Evolutionary conservation across 2,888 invertebrate genomes (phyloP), one percentile per base, ranked within the genome.

Genomic region (Proisotoma minuta): DNA sequence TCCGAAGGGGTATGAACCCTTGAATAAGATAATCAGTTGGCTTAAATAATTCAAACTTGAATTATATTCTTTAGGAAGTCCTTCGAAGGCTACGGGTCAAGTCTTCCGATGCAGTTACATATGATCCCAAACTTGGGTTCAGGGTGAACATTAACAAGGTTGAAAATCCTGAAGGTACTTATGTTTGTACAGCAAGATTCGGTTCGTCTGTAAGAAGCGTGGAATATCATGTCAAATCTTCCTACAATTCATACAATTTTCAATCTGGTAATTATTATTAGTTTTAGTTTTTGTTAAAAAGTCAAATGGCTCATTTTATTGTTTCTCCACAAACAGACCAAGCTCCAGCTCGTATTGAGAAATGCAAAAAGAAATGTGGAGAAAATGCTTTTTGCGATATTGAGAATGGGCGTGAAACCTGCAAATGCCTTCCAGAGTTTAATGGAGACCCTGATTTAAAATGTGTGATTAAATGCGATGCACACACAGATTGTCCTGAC

Each of bases 401-500:
- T 28, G 61, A 57, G 22, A 34, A 53, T 26, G 60, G 58, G 8
- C 58, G 40, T 15, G 64, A 60, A 43, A 40, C 48, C 2, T 64
- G 64, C 23, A 52, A 64, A 48, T 64, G 64, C 43, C 29, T 28
- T 20, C 34, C 40, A 1, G 54, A 52, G 1, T 64, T 64, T 50
- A 57, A 60, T 34, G 64, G 64, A 24, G 51, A 64, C 43, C 60
- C 64, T n/a, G 48, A 57, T 3, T 40, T 57, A 1, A 60, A 52
- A 28, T 67, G 64, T 23, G 60, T 57, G 22, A 62, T 62, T 18
- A 56, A 58, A 10, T 72, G 72, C 40, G 28, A 51, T 18, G 53
- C 65, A 18, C 73, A 73, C 43, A 68, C 68, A 10, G 73, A 73
- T 27, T 73, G 73, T 57, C 65, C 73, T 1, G 63, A 66, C 23